Conservation (phyloP, 2,113 vertebrate genomes). For the Nyctereutes procyonoides region DNA sequence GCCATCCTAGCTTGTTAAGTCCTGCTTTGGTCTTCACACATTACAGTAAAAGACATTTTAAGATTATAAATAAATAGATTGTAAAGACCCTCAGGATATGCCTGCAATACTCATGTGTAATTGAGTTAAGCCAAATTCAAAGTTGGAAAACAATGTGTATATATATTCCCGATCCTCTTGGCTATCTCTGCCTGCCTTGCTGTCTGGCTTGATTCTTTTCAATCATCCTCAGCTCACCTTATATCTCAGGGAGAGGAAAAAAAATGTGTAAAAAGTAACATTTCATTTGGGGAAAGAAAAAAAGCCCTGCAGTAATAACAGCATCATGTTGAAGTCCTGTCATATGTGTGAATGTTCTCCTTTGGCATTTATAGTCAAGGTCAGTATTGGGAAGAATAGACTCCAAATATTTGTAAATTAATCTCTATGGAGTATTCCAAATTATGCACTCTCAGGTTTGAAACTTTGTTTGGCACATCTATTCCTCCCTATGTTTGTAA, state of each 20-base stretch:
- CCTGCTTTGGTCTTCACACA: neutral
- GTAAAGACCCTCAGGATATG: too few relatives aligned
- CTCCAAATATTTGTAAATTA: neutral
- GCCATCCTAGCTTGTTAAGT: neutral
- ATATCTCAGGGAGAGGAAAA: neutral
- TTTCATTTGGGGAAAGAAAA: neutral
- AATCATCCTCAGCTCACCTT: neutral
- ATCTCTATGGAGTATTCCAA: neutral
- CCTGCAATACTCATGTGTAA: neutral
- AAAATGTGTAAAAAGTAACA: neutral
- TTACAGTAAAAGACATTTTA: neutral
- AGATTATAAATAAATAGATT: neutral
- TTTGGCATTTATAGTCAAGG: neutral
- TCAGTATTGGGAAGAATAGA: neutral
- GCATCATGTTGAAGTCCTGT: neutral
- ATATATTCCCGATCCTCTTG: neutral
- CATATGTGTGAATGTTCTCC: neutral
- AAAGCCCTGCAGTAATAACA: neutral
- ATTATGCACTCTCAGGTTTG: neutral
- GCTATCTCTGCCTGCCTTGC: neutral
- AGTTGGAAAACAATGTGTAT: neutral
- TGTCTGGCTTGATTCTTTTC: constrained; percentile 47
- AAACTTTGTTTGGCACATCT: neutral
- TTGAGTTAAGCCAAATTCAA: neutral
- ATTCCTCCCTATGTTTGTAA: neutral